These are phyloP conservation scores for Zygaena filipendulae DNA, from an alignment of 2,888 invertebrate genomes.

Conservation along the genomic window DNA sequence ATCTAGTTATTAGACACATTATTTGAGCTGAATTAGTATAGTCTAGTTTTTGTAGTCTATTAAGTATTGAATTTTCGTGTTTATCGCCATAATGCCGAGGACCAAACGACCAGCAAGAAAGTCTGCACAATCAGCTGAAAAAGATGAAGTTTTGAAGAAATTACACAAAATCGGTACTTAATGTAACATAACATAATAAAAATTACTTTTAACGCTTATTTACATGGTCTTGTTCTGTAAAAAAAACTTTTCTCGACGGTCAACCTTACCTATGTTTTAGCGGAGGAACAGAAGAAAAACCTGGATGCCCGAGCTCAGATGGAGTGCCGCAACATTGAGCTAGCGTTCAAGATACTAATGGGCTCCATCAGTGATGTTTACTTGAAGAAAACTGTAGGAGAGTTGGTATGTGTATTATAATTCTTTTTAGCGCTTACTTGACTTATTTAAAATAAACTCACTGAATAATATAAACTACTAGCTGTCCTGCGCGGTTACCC, in stretches of 20 bases:
- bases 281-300: constrained; percentile 35
- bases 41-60: too few relatives aligned
- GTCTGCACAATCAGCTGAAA: constrained; percentile 34
- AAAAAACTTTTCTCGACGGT: too few relatives aligned
- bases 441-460: too few relatives aligned
- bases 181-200: too few relatives aligned
- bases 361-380: constrained; percentile 30
- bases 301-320: constrained; percentile 32
- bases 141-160: constrained; percentile 37
- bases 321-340: constrained; percentile 37
- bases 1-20: too few relatives aligned
- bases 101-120: constrained; percentile 47
- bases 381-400: constrained; percentile 44
- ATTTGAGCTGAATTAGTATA: too few relatives aligned
- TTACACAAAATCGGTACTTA: constrained; percentile 43
- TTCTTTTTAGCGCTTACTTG: background rate
- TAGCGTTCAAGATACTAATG: constrained; percentile 43
- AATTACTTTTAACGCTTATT: too few relatives aligned
- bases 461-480: too few relatives aligned
- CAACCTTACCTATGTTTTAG: too few relatives aligned
- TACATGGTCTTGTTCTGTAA: too few relatives aligned
- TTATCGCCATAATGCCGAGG: constrained; percentile 44
- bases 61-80: too few relatives aligned
- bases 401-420: constrained; percentile 33
- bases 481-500: too few relatives aligned